Percentiles rank a stretch among this genome's conserved stretches.
phyloP scores from a whole-genome alignment of 2,797 vertebrate genomes.

The Poeciliopsis paucimaculata region DNA sequence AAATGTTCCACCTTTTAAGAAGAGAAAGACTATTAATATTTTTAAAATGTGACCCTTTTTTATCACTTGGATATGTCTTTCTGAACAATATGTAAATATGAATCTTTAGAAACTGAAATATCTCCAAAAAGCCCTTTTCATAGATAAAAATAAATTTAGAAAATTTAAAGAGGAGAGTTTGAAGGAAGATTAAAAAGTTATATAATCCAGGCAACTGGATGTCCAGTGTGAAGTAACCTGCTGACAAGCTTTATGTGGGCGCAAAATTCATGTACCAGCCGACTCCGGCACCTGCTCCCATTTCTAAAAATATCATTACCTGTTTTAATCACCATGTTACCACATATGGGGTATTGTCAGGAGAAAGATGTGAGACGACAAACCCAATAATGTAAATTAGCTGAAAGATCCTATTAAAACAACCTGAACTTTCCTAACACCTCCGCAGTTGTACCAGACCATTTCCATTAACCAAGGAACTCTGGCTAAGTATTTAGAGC shows the following conservation, averaged over 20 bases:
- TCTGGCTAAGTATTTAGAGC: background rate
- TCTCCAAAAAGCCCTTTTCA: background rate
- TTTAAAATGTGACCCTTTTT: background rate
- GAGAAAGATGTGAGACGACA: background rate
- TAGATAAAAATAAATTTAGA: background rate
- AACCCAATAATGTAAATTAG: background rate
- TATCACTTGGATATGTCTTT: background rate
- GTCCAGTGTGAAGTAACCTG: background rate
- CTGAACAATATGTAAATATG: background rate
- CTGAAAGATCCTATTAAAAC: background rate
- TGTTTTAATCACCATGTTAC: background rate
- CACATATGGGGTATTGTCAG: background rate
- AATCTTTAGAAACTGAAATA: background rate
- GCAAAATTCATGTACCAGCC: background rate
- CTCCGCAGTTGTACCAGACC: background rate
- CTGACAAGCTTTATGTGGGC: background rate
- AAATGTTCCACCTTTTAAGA: background rate
- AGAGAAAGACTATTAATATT: background rate
- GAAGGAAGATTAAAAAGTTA: background rate
- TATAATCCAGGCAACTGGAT: background rate
- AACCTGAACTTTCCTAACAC: background rate
- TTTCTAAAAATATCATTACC: background rate
- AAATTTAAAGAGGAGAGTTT: background rate
- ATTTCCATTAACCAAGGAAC: background rate
- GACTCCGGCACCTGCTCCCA: background rate